Evolutionary conservation across 1,140 invertebrate genomes (phyloP).

Genomic region (Magallana ariakensis): DNA sequence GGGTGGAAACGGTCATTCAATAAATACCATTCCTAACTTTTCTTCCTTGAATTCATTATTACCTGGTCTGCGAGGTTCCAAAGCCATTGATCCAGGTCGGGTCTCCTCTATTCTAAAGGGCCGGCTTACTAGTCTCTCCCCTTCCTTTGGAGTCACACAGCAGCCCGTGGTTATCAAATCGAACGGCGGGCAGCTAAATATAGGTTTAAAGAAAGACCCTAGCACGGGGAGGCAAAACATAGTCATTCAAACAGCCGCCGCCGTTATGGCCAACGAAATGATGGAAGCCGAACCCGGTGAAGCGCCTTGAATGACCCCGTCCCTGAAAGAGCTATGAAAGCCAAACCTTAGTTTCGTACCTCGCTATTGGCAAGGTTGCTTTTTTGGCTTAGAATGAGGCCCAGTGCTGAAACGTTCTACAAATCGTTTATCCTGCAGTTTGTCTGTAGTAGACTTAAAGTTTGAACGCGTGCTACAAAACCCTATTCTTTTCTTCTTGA

Average conservation of each 20-base stretch:
- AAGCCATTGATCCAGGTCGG: background rate
- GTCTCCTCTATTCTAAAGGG: background rate
- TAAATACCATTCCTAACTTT: background rate
- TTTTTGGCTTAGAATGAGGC: constrained; percentile 10
- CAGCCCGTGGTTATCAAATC: constrained; percentile 17
- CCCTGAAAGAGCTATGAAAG: background rate
- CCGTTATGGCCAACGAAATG: constrained; percentile 5
- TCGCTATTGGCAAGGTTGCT: background rate
- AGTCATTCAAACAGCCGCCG: constrained; percentile 15
- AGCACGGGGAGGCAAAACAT: background rate
- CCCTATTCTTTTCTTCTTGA: too few species aligned
- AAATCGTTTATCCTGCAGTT: constrained; percentile 5
- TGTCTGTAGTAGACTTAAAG: too few species aligned
- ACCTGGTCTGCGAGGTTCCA: background rate
- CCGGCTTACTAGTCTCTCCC: background rate
- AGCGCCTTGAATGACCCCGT: background rate
- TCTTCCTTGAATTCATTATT: background rate
- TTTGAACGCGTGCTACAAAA: too few species aligned
- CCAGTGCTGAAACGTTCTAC: constrained; percentile 11
- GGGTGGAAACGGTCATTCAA: background rate
- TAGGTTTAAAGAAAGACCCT: constrained; percentile 13
- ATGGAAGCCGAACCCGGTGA: constrained; percentile 19
- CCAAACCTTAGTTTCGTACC: background rate
- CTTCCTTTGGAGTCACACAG: background rate
- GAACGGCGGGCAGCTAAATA: constrained; percentile 7